Evolutionary conservation across 2,888 invertebrate species (phyloP), one percentile per base, ranked within the genome.

Genomic region (Thymelicus acteon): DNA sequence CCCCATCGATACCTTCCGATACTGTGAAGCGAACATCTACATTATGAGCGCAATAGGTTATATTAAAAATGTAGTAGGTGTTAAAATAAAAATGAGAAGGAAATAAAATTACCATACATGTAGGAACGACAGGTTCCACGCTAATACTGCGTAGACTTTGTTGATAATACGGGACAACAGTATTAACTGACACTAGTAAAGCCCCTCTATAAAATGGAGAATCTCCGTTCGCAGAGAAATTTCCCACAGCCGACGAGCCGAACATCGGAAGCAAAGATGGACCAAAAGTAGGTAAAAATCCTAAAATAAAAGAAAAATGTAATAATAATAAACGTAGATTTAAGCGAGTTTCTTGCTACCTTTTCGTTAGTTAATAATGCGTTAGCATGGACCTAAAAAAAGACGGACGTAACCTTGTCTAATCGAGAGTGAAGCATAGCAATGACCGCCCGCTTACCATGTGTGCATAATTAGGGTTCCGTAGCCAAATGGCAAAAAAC

Each of bases 231-330:
- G 74, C 57, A 0, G 77, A 77, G 5, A 79, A 19, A 6, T 77
- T 74, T 3, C 75, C 76, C 1, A 76, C 67, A 8, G 76, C 73
- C 0, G 80, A 71, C 0, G 94, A 83, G 13, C 95, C 95, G 79
- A 98, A 98, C 82, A 98, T 95, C 81, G 97, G 96, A 2, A 98
- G 83, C 80, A 96, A 96, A 0, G 96, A 95, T 0, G 98, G 98
- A 0, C 98, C 98, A 85, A 97, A 96, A 0, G 96, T 96, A 0
- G 98, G 98, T 39, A 97, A 91, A 80, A 95, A 97, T 84, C 95
- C 96, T 96, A 77, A n/a, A 75, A 76, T 2, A 31, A 31, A 60
- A 72, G 70, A 24, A 44, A 0, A 39, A 19, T 52, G 13, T 7
- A 13, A 31, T n/a, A 12, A 64, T 40, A 6, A 13, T 7, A 57